Evolutionary conservation across 1,140 invertebrate genomes (phyloP), one percentile per base, ranked within the genome.

Genomic region (Chrysomallon squamiferum): DNA sequence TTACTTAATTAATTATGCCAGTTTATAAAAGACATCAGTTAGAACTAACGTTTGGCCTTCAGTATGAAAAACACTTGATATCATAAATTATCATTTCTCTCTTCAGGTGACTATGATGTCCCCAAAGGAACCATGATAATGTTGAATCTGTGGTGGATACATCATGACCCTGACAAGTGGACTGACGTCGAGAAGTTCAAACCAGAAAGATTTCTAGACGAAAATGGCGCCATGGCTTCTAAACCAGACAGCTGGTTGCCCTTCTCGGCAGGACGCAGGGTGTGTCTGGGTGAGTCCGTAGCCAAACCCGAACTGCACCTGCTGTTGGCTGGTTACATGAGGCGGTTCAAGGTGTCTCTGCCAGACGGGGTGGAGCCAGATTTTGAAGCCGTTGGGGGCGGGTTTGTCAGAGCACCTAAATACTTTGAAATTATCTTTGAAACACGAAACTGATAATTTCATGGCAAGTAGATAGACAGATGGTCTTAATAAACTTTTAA

Each of bases 51-150:
- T n/a, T n/a, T n/a, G n/a, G n/a, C n/a, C n/a, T 45, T 45, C 43
- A 2, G 43, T 47, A 3, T 47, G 18, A 22, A n/a, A n/a, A 22
- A 47, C 25, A 20, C 9, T 6, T 11, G 9, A 1, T 3, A 47
- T 20, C 13, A 47, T 47, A 47, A 6, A 27, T 54, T 11, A 1
- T 15, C 29, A 30, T 5, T 54, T 15, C 18, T 3, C 15, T 20
- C 25, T 54, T 27, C n/a, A 54, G 50, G 50, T 11, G 72, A 62
- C 11, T 93, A 89, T 71, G 73, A 74, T 54, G 88, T 94, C 56
- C 88, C 89, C 0, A 87, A 88, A 90, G 91, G 93, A 65, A 92
- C 93, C n/a, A 93, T 93, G 88, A 89, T 95, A 0, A 88, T 95
- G 11, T 90, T 90, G 18, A 95, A 94, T 78, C 91, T 93, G 69